phyloP scores from a whole-genome alignment of 2,113 vertebrate genomes.

The Vireo altiloquus region DNA sequence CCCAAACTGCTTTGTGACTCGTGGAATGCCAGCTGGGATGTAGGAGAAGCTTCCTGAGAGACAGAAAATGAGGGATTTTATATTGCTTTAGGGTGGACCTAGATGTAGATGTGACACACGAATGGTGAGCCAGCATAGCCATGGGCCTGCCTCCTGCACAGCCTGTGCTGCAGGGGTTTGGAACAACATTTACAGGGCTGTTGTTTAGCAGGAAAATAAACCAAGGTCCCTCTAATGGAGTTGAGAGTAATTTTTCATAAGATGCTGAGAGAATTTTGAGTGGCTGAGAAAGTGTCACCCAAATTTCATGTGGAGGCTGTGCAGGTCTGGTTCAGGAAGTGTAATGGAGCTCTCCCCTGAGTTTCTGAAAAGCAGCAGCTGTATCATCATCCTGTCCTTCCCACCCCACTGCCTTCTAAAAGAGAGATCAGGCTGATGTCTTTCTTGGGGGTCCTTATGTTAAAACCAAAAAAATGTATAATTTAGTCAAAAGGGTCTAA shows the following conservation, averaged over 20 bases:
- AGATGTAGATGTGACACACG: neutral
- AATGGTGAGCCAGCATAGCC: neutral
- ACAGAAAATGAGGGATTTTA: neutral
- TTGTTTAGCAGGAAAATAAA: neutral
- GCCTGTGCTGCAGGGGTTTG: neutral
- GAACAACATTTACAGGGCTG: neutral
- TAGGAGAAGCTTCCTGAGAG: neutral
- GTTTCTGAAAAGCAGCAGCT: neutral
- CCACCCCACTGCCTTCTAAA: neutral
- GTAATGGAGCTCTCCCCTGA: rapidly evolving
- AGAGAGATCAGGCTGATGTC: neutral
- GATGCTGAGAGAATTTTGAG: neutral
- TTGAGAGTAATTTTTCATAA: neutral
- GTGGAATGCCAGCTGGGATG: neutral
- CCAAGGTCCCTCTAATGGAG: neutral
- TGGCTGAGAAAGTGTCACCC: neutral
- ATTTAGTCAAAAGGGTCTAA: neutral
- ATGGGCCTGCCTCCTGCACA: neutral
- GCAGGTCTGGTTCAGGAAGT: neutral
- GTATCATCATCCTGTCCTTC: neutral
- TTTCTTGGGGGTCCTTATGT: neutral
- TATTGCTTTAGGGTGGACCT: neutral
- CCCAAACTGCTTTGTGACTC: too few species aligned
- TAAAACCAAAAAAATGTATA: neutral
- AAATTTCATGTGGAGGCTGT: neutral